phyloP scores from a whole-genome alignment of 2,113 vertebrate species.

The Bubalus kerabau region DNA sequence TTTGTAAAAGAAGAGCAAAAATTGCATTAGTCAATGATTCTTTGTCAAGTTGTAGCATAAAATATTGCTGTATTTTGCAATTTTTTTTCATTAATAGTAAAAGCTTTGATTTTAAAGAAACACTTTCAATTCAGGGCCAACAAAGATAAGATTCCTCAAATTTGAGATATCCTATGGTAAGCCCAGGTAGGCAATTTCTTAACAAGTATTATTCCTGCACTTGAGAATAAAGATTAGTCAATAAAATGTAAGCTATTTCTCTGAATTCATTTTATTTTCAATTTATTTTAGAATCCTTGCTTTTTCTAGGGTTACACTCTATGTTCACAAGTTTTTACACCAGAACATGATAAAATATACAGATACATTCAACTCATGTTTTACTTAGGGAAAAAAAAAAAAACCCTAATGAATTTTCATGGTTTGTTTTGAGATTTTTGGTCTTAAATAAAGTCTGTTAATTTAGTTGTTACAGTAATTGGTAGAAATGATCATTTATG shows the following conservation, averaged over 20 bases:
- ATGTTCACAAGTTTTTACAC: neutral
- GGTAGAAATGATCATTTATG: neutral
- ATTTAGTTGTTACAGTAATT: neutral
- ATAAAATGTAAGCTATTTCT: neutral
- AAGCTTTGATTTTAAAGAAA: neutral
- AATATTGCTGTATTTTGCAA: neutral
- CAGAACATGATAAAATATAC: neutral
- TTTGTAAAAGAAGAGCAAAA: slow-evolving; percentile 1
- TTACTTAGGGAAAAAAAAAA: neutral
- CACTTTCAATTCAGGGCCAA: neutral
- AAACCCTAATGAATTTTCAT: neutral
- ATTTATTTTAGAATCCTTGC: neutral
- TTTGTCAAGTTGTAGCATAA: neutral
- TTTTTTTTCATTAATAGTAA: neutral
- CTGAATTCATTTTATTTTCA: neutral
- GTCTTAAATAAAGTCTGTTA: neutral
- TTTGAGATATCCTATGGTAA: neutral
- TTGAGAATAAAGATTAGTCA: neutral
- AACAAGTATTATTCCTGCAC: neutral
- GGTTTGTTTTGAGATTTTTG: neutral
- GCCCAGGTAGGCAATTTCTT: neutral
- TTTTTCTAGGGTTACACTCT: neutral
- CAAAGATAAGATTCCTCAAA: neutral
- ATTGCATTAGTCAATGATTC: neutral
- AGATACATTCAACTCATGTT: neutral